Base-by-base conservation (phyloP, 2,797 vertebrate species). In the Zalophus californianus region DNA sequence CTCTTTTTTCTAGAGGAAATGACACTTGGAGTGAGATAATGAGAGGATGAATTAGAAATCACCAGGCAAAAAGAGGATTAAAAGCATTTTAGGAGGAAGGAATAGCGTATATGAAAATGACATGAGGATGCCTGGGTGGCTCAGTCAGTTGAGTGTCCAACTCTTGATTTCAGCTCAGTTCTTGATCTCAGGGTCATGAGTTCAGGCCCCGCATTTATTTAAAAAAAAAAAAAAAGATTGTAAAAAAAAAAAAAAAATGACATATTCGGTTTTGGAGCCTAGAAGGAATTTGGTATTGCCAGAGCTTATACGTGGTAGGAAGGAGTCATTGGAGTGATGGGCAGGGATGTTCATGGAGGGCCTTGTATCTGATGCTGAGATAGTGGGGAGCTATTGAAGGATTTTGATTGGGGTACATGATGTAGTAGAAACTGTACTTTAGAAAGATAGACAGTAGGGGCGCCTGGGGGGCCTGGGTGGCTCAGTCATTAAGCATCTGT, bases 1-100 rank as follows among this genome's bases (percentile, higher is more conserved):
- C 8, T 91, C 48, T 44, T 92, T 52, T 58, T 68, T 68, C 66
- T 83, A 84, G 32, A 94, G 66, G 56, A 93, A 92, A 21, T 96
- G 86, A 66, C 54, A 54, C 3, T 70, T 90, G 16, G 48, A 35
- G 29, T 60, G 64, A 80, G 4, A 23, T 62, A 25, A 35, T 60
- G 86, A 75, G 75, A 91, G 44, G 58, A 73, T 56, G 41, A 92
- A 88, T 60, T 95, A 68, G 68, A 87, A 94, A 83, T 89, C 32
- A 29, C 41, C 13, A 77, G 41, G 66, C 62, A 84, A 48, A 86
- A 2, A 3, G 16, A 41, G 73, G n/a, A 88, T 52, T 80, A 83
- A 84, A 97, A 94, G 38, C 52, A 54, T 64, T 92, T 91, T 92
- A 20, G 52, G 68, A 80, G 94, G 83, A 68, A 6, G 13, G 11